Evolutionary conservation across 2,797 vertebrate species (phyloP), one percentile per base, ranked within the genome.

Genomic region (Denticeps clupeoides): DNA sequence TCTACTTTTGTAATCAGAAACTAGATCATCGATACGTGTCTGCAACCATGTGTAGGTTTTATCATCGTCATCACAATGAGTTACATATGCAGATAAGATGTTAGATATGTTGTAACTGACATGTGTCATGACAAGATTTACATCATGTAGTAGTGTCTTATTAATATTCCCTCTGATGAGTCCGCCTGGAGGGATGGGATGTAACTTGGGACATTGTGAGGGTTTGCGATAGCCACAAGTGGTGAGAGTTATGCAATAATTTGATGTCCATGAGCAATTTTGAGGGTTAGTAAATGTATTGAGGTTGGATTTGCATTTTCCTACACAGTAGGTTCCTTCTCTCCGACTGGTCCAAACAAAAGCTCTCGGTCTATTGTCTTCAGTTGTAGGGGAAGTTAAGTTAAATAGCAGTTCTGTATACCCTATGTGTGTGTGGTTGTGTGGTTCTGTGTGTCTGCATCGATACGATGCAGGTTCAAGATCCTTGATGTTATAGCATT

Each of bases 141-240:
- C 23, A 44, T 55, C 24, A 27, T 49, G 53, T 23, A 56, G 21
- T 2, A 56, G 4, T 21, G 47, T 50, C 7, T 56, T 50, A 10
- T 33, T 51, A 5, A 46, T 7, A 8, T 51, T 45, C 18, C 33
- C 21, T n/a, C 29, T 49, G 38, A 49, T 35, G 3, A 44, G 22
- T 5, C 12, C 21, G 1, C 13, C 12, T 10, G 35, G 24, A 7
- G 23, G 46, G 21, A 24, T 7, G 4, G 46, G 31, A 23, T 48
- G 26, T 11, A 15, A 10, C 37, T 22, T 23, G 23, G 46, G 46
- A 12, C 46, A 49, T 22, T 48, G 32, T 25, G 33, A 38, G 16
- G 45, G 45, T 11, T 47, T 24, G 19, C 47, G 19, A 22, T 47
- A 12, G 6, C 29, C 27, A 19, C 45, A 33, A n/a, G 45, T 47